phyloP scores from a whole-genome alignment of 2,113 vertebrate genomes.

The Notothenia rossii region DNA sequence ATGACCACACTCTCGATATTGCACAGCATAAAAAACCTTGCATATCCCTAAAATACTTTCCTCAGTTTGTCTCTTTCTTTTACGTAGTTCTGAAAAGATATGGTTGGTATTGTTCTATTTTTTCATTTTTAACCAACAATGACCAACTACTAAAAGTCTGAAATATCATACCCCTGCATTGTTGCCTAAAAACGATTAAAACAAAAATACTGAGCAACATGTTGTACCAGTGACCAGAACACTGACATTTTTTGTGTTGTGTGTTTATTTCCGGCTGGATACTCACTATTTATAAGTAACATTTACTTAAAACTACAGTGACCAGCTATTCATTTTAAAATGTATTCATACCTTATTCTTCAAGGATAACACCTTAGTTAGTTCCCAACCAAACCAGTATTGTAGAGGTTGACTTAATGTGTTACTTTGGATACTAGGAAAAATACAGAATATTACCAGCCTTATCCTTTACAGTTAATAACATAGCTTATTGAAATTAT shows the following conservation, averaged over 20 bases:
- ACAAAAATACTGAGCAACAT: background rate
- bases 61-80: conserved; percentile 16
- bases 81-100: conserved; percentile 6
- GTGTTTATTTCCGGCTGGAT: background rate
- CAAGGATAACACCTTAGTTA: background rate
- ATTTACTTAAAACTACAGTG: background rate
- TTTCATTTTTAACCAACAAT: background rate
- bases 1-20: conserved; percentile 20
- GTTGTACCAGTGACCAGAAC: background rate
- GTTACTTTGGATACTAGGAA: background rate
- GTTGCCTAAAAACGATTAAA: background rate
- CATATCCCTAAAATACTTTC: conserved; percentile 8
- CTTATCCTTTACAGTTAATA: conserved; percentile 9
- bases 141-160: background rate
- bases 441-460: background rate
- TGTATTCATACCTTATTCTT: background rate
- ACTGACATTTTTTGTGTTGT: background rate
- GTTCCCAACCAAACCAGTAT: background rate
- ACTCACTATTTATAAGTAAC: background rate
- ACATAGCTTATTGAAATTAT: conserved; percentile 2
- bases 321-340: background rate
- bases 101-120: conserved; percentile 4
- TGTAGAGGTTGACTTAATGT: background rate
- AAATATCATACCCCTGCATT: background rate
- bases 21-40: conserved; percentile 7